Conservation (phyloP, 2,797 vertebrate species). For the Buphagus erythrorhynchus region DNA sequence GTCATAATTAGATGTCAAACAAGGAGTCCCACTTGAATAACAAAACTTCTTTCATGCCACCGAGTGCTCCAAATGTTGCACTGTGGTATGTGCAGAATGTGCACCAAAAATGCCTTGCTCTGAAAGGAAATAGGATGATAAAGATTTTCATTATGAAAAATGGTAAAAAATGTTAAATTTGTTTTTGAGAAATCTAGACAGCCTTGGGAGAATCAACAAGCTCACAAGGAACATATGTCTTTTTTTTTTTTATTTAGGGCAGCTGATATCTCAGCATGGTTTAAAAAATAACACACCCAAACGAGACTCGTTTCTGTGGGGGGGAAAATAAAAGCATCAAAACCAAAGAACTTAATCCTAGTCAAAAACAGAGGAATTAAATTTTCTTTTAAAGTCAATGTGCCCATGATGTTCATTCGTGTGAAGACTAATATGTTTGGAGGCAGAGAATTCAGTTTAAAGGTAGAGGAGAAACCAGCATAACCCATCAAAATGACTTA, state of each 20-base stretch:
- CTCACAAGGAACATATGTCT: not conserved
- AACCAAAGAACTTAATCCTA: not conserved
- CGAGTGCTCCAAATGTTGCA: not conserved
- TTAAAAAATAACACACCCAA: not conserved
- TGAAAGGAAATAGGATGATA: not conserved
- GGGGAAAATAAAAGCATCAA: not conserved
- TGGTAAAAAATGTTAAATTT: not conserved
- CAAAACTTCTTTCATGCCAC: not conserved
- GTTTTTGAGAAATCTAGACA: not conserved
- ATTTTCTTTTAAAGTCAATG: not conserved
- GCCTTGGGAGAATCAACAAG: not conserved
- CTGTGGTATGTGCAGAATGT: accelerated
- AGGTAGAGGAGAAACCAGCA: not conserved
- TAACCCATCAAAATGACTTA: not conserved
- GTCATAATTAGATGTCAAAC: not conserved
- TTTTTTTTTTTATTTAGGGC: not conserved
- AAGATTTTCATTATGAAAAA: not conserved
- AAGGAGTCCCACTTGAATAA: not conserved
- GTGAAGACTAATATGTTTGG: not conserved
- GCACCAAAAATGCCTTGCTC: not conserved
- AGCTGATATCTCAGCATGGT: not conserved
- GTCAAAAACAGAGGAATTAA: not conserved
- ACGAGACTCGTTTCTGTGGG: not conserved
- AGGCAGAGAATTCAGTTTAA: not conserved
- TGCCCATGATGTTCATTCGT: not conserved